Evolutionary conservation across 1,140 invertebrate species (phyloP), one percentile per base, ranked within the genome.

Genomic region (Calliopsis andreniformis): DNA sequence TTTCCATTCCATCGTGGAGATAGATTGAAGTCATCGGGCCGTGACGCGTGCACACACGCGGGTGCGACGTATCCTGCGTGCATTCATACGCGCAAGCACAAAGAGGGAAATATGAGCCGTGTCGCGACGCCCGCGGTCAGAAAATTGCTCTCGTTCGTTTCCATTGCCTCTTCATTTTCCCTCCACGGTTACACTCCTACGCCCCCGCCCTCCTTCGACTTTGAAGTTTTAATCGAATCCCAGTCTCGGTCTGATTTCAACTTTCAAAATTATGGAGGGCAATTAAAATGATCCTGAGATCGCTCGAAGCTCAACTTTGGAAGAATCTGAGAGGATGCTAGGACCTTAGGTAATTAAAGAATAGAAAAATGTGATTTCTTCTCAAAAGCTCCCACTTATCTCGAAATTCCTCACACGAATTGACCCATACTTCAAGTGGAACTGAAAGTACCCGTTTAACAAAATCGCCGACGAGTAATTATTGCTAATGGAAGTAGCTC

Each of bases 131-230:
- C 3, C 30, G 28, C 51, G 53, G 32, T 42, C 59, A 67, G 70
- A 75, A 79, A 79, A 79, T 79, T 79, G 71, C 77, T 51, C 62
- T 53, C 71, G 69, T 78, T 67, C 53, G 43, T 73, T 73, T 76
- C 62, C 43, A 49, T 49, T 63, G 56, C 45, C 18, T 28, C 58
- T 75, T 67, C 42, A 7, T 49, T 68, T 47, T 43, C 16, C 30
- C 39, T 28, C 20, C 20, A n/a, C n/a, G 7, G 32, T 28, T 32
- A 3, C n/a, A 16, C 53, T 1, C 8, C 16, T 18, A 8, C 39
- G 14, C 10, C 53, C 12, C 2, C 2, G 12, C 2, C 12, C 12
- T 28, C 12, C 14, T 23, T 25, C 20, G 10, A 59, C 42, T 62
- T 43, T 45, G 59, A 45, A 43, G 23, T 23, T 64, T 64, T 72